phyloP scores from a whole-genome alignment of 2,113 vertebrate genomes.

The Corydoras sp. region DNA sequence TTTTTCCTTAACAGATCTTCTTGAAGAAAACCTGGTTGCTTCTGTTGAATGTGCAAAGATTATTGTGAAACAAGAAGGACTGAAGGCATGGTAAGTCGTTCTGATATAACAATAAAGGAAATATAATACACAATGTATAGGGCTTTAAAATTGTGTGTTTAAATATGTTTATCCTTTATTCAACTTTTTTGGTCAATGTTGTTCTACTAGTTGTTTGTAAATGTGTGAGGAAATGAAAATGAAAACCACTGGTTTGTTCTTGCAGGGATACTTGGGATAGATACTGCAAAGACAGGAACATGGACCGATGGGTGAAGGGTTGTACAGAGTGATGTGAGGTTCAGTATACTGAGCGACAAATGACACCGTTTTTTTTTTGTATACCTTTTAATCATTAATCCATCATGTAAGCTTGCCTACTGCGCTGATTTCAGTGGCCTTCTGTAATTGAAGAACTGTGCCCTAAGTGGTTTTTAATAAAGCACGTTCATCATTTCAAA shows the following conservation, averaged over 20 bases:
- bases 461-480: too few relatives aligned
- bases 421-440: too few relatives aligned
- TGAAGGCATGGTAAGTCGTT: slow-evolving; percentile 43
- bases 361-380: too few relatives aligned
- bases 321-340: slow-evolving; percentile 5
- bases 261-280: slow-evolving; percentile 44
- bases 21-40: slow-evolving; percentile 39
- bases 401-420: too few relatives aligned
- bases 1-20: slow-evolving; percentile 31
- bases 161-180: background rate
- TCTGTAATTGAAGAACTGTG: too few relatives aligned
- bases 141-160: too few relatives aligned
- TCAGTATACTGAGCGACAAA: too few relatives aligned
- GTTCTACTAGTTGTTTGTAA: too few relatives aligned
- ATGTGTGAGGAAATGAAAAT: too few relatives aligned
- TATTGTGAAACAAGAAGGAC: slow-evolving; percentile 37
- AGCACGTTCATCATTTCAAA: too few relatives aligned
- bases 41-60: slow-evolving; percentile 38
- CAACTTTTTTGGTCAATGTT: background rate
- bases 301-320: slow-evolving; percentile 34
- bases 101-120: background rate
- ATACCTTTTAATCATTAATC: too few relatives aligned
- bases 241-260: background rate
- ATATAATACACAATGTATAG: too few relatives aligned
- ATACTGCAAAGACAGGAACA: slow-evolving; percentile 39